A percentile compares a stretch with the other conserved stretches of the same genome.
phyloP scores from a whole-genome alignment of 2,113 vertebrate genomes.

The Amblyornis subalaris region DNA sequence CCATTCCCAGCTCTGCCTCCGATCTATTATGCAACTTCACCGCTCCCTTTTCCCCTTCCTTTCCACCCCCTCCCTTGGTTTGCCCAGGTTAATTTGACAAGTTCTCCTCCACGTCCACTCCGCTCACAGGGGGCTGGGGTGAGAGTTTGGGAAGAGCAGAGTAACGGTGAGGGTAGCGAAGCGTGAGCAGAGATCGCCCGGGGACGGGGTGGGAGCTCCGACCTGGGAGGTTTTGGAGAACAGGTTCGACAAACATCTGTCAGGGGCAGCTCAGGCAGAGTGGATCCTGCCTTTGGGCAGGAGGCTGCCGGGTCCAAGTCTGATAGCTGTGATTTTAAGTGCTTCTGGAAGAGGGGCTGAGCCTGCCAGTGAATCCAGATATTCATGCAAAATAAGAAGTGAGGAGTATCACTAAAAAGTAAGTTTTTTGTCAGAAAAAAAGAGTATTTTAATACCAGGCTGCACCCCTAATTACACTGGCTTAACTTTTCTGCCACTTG shows the following conservation, averaged over 20 bases:
- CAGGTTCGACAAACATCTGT: conserved; percentile 43
- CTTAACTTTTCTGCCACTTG: background rate
- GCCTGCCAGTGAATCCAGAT: background rate
- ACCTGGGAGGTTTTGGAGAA: conserved; percentile 49
- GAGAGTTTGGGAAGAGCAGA: background rate
- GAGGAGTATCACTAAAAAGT: background rate
- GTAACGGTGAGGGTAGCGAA: background rate
- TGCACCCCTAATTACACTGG: background rate
- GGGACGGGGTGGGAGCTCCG: conserved; percentile 26
- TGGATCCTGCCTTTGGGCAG: conserved; percentile 31
- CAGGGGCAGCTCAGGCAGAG: background rate
- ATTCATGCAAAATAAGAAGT: background rate
- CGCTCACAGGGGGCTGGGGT: rapidly evolving
- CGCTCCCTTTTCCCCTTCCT: background rate
- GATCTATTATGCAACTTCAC: background rate
- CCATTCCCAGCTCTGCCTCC: background rate
- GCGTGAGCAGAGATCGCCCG: background rate
- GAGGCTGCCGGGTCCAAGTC: background rate
- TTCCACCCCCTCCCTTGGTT: background rate
- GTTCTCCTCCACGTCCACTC: background rate
- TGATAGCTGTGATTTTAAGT: background rate
- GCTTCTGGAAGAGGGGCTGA: background rate
- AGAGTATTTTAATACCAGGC: background rate
- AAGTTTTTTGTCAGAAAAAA: background rate
- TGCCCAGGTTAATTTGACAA: background rate